Evolutionary conservation across 92 coral and sea anemone genomes (phyloP).

Genomic region (Nematostella vectensis): DNA sequence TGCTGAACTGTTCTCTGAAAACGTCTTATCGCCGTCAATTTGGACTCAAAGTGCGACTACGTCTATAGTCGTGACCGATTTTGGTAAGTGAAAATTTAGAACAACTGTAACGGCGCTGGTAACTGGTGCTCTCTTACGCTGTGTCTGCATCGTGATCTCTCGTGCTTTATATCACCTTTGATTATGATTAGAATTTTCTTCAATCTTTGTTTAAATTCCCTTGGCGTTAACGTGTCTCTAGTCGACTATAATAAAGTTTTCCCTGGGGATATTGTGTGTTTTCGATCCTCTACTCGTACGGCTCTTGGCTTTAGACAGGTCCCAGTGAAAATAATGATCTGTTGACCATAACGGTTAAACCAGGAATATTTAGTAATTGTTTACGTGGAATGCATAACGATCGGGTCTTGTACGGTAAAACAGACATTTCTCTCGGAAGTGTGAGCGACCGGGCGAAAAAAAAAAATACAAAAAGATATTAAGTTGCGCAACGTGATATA

Average conservation of each 20-base stretch:
- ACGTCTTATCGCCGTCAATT: background rate
- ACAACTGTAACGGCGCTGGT: too few species aligned
- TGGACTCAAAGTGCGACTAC: constrained; percentile 1
- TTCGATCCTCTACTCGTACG: constrained; percentile 9
- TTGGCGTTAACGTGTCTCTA: background rate
- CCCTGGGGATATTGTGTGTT: background rate
- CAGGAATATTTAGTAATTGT: constrained; percentile 8
- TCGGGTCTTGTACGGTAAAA: background rate
- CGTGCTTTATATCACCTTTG: too few species aligned
- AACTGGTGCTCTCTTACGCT: too few species aligned
- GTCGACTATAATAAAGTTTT: background rate
- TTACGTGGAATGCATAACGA: background rate
- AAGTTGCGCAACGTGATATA: too few species aligned
- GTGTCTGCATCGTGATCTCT: too few species aligned
- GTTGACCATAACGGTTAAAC: constrained; percentile 29
- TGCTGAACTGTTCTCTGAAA: constrained; percentile 12
- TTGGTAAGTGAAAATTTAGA: background rate
- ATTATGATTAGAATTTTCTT: too few species aligned
- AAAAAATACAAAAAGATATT: too few species aligned
- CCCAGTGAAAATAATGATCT: constrained; percentile 18
- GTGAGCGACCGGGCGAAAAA: too few species aligned
- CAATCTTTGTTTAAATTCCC: too few species aligned
- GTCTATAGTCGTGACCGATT: background rate
- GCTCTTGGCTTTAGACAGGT: constrained; percentile 35
- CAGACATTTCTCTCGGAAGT: background rate